These are phyloP conservation scores for Crotophaga sulcirostris DNA, from an alignment of 2,113 vertebrate genomes.

Conservation along the genomic window DNA sequence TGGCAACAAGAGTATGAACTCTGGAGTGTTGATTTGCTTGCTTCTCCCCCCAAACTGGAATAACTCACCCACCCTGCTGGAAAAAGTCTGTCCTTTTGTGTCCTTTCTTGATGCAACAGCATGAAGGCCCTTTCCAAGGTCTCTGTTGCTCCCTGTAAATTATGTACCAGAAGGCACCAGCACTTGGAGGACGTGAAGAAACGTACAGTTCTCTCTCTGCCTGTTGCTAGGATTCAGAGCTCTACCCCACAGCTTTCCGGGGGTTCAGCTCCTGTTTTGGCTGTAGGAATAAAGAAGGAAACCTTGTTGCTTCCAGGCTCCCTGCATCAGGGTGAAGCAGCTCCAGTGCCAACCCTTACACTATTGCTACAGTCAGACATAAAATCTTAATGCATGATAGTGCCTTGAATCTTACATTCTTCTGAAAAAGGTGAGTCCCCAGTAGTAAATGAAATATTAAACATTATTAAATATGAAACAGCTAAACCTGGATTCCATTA, in stretches of 20 bases:
- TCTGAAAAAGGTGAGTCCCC: slow-evolving; percentile 66
- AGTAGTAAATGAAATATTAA: slow-evolving; percentile 75
- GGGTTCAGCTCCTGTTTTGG: slow-evolving; percentile 15
- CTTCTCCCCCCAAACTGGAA: neutral
- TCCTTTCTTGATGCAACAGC: neutral
- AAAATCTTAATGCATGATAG: slow-evolving; percentile 62
- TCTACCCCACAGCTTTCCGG: slow-evolving; percentile 20
- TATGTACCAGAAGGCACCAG: slow-evolving; percentile 40
- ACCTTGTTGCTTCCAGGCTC: slow-evolving; percentile 14
- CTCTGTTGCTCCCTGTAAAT: neutral
- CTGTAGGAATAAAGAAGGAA: slow-evolving; percentile 6
- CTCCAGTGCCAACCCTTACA: neutral
- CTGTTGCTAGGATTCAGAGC: slow-evolving; percentile 60
- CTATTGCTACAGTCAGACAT: slow-evolving; percentile 49
- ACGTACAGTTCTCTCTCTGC: slow-evolving; percentile 5
- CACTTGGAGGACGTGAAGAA: slow-evolving; percentile 51
- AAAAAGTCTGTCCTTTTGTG: neutral
- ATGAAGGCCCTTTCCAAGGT: neutral
- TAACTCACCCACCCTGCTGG: neutral
- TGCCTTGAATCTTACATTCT: slow-evolving; percentile 46
- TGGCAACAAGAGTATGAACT: neutral
- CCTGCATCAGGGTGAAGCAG: neutral
- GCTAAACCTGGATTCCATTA: slow-evolving; percentile 69
- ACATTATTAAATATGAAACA: slow-evolving; percentile 72
- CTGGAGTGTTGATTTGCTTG: neutral